Evolutionary conservation across 2,113 vertebrate genomes (phyloP), one percentile per base, ranked within the genome.

Genomic region (Phalacrocorax pelagicus): DNA sequence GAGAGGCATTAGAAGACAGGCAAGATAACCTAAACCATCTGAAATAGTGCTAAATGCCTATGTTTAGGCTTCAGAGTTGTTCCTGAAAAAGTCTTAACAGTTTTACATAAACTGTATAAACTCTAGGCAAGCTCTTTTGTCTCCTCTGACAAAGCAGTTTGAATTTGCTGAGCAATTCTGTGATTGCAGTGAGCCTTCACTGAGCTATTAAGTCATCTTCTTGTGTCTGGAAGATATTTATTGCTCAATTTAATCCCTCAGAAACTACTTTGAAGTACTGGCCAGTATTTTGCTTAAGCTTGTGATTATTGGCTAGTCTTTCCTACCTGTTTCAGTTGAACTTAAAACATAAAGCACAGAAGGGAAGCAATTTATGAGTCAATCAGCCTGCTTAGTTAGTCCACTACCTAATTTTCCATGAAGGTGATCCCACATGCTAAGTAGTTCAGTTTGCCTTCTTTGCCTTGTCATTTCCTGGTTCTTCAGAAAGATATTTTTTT

Each of bases 201-300:
- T 75, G 96, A 92, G n/a, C 34, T 90, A 15, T 77, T 86, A 91
- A 93, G 44, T 88, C 29, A 21, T 88, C 66, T 55, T 90, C 62
- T 71, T 88, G 15, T 86, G 80, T 79, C 86, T 96, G 83, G 81
- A 72, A 86, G 70, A 36, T 79, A 67, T 42, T 90, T 80, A 36
- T 36, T 80, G 12, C 51, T 92, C 84, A 17, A 70, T 81, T 88
- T 89, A 6, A 8, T 74, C 42, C 82, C 78, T 90, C 30, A 73
- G 65, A 90, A 94, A 38, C n/a, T 67, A 24, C 92, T 92, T 92
- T 92, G 92, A 96, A 92, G 65, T 81, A 83, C 11, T 86, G 36
- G 58, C 63, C 15, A n/a, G 46, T 65, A 24, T 88, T 95, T 79
- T 90, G 5, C 83, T 81, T 83, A 67, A 71, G 83, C 47, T 51